Percentiles rank a stretch among this genome's conserved stretches.
Evolutionary conservation across 2,797 vertebrate species (phyloP).

Genomic region (Periophthalmus magnuspinnatus): DNA sequence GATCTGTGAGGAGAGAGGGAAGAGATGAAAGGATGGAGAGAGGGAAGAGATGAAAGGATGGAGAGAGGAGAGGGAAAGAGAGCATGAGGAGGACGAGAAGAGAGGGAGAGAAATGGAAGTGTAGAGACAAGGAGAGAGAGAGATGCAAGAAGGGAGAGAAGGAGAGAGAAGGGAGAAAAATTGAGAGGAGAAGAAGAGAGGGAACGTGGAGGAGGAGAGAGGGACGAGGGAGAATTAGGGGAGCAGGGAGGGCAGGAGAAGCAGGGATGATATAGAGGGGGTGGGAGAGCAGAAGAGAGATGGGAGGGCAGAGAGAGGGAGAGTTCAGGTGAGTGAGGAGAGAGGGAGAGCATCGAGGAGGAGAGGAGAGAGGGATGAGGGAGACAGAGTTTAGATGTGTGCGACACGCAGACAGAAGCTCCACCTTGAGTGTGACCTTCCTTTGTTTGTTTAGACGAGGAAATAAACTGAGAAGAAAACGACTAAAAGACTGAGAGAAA

Average conservation of each 20-base stretch:
- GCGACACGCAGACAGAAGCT: conserved; percentile 59
- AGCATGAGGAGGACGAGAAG: conserved; percentile 34
- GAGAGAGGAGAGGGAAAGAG: neutral
- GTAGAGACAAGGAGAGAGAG: neutral
- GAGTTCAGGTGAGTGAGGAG: no score
- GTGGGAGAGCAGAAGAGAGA: no score
- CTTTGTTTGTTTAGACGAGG: conserved; percentile 66
- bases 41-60: neutral
- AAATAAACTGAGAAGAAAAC: conserved; percentile 46
- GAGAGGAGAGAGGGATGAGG: neutral
- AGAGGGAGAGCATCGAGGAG: no score
- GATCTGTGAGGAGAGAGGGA: no score
- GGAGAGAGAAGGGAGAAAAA: no score
- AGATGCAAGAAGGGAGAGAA: no score
- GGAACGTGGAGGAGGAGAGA: neutral
- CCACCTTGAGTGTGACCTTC: conserved; percentile 76
- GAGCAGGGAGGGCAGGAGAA: neutral
- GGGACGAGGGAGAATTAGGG: no score
- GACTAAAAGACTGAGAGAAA: neutral
- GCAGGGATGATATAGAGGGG: neutral
- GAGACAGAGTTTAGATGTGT: conserved; percentile 63
- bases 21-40: neutral
- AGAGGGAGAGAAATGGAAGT: neutral
- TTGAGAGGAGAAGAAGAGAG: conserved; percentile 25
- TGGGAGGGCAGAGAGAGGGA: no score